Conservation (phyloP, 2,888 invertebrate genomes). For the Perithous albicinctus region DNA sequence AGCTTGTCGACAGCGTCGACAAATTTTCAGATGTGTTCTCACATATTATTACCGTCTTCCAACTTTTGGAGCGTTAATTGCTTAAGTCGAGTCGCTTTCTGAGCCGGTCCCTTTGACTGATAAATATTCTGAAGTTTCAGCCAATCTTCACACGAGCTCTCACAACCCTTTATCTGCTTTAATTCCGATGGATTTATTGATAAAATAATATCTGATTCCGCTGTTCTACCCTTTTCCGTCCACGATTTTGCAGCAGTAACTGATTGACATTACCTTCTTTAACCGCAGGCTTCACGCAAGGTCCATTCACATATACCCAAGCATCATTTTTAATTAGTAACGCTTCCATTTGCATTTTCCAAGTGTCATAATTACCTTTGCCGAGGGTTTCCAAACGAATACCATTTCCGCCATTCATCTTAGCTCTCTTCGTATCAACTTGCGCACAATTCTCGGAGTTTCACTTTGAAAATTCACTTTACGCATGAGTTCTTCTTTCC, state of each 20-base stretch:
- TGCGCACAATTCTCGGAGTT: constrained; percentile 2
- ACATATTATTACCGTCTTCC: constrained; percentile 38
- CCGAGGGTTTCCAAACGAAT: constrained; percentile 5
- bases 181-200: constrained; percentile 21
- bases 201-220: constrained; percentile 34
- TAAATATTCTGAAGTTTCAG: constrained; percentile 8
- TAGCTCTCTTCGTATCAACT: neutral
- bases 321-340: too few species aligned
- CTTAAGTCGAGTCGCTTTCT: constrained; percentile 30
- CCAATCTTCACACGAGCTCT: constrained; percentile 24
- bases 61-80: constrained; percentile 11
- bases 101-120: constrained; percentile 32
- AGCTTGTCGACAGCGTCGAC: constrained; percentile 46
- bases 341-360: constrained; percentile 43
- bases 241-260: neutral
- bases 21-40: constrained; percentile 35
- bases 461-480: neutral
- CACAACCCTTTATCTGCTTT: too few species aligned
- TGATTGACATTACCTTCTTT: neutral
- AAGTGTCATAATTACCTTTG: constrained; percentile 42
- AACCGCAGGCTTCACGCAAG: constrained; percentile 9
- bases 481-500: neutral
- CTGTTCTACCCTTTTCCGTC: constrained; percentile 14
- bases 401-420: constrained; percentile 9
- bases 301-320: constrained; percentile 23